Evolutionary conservation across 2,113 vertebrate species (phyloP).

Genomic region (Anoura caudifer): DNA sequence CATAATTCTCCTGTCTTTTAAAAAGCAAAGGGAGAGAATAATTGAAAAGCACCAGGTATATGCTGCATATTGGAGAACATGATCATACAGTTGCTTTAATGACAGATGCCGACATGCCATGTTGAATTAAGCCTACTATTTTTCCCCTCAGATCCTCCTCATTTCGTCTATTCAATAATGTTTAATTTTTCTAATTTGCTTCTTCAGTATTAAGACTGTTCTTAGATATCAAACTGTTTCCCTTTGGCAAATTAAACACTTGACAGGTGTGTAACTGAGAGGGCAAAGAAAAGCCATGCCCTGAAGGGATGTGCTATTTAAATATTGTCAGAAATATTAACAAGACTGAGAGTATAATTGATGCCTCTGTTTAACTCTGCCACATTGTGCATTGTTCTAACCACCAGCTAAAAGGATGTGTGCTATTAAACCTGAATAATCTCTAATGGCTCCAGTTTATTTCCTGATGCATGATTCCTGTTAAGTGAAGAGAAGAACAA

Average conservation of each 20-base stretch:
- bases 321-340: conserved; percentile 78
- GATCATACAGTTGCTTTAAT: conserved; percentile 57
- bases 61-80: background rate
- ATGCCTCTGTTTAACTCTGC: conserved; percentile 74
- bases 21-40: background rate
- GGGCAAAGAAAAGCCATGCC: conserved; percentile 64
- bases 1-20: background rate
- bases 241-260: conserved; percentile 74
- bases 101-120: conserved; percentile 61
- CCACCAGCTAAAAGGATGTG: conserved; percentile 64
- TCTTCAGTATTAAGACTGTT: conserved; percentile 62
- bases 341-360: conserved; percentile 74
- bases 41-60: conserved; percentile 14
- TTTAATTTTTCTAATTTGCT: conserved; percentile 68
- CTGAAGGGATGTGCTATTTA: conserved; percentile 75
- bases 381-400: conserved; percentile 72
- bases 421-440: conserved; percentile 75
- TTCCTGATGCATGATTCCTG: conserved; percentile 49
- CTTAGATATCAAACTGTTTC: conserved; percentile 73
- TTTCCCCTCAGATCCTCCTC: conserved; percentile 33
- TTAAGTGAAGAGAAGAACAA: conserved; percentile 44
- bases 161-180: conserved; percentile 66
- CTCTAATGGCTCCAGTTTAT: conserved; percentile 60
- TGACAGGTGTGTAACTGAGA: conserved; percentile 76
- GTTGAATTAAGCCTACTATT: conserved; percentile 61